Percentiles rank a stretch among this genome's conserved stretches.
Conservation (phyloP, 2,797 vertebrate species). For the Nothura maculosa region DNA sequence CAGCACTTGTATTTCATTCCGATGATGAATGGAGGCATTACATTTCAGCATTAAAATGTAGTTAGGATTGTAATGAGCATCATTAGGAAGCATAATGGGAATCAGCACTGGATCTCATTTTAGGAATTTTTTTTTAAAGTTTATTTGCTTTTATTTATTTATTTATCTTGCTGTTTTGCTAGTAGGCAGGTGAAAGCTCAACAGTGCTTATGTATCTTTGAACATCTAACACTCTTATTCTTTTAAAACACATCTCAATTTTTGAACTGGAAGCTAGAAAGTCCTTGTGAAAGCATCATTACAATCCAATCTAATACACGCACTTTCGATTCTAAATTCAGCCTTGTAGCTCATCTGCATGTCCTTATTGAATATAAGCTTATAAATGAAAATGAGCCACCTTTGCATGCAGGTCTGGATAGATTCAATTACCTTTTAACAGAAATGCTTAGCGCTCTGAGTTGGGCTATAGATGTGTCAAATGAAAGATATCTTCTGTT, state of each 20-base stretch:
- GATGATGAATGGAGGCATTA: conserved; percentile 78
- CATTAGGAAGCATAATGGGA: conserved; percentile 73
- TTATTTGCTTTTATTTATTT: conserved; percentile 34
- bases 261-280: background rate
- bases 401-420: background rate
- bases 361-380: background rate
- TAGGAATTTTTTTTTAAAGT: background rate
- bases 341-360: background rate
- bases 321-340: conserved; percentile 20
- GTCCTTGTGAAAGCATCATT: background rate
- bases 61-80: conserved; percentile 78
- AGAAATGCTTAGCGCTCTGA: background rate
- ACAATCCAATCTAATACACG: background rate
- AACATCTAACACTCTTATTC: background rate
- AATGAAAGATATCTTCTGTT: background rate
- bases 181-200: conserved; percentile 17
- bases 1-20: conserved; percentile 68
- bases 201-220: background rate
- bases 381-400: background rate
- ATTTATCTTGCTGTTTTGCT: background rate
- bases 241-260: background rate
- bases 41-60: conserved; percentile 80
- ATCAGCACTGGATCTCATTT: conserved; percentile 62
- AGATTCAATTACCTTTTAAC: conserved; percentile 2
- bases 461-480: background rate